Conservation (phyloP, 2,797 vertebrate species). For the Macropus fuliginosus region DNA sequence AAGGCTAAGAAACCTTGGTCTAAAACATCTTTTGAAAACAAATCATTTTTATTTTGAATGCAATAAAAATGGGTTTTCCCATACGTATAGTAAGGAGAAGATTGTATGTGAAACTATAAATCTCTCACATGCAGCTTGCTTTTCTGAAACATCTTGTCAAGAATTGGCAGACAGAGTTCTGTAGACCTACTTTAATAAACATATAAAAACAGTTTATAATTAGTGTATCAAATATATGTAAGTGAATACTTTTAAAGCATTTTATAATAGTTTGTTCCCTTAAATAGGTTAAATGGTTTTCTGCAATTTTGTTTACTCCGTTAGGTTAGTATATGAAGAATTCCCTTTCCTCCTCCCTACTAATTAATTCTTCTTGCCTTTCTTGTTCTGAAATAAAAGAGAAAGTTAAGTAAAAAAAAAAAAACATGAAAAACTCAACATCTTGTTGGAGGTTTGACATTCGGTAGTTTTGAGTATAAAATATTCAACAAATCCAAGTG, state of each 20-base stretch:
- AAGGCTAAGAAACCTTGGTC: not conserved
- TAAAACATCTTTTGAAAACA: not conserved
- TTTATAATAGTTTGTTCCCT: not conserved
- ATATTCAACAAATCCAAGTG: not conserved
- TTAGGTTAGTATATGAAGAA: not conserved
- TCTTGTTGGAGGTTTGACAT: not conserved
- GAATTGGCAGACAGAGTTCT: not conserved
- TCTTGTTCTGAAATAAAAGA: not conserved
- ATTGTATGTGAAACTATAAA: not conserved
- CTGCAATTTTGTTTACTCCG: not conserved
- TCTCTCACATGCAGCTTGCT: not conserved
- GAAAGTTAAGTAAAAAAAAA: not conserved
- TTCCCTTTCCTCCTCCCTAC: not conserved
- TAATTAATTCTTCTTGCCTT: not conserved
- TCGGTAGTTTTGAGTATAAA: not conserved
- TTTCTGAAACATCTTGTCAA: not conserved
- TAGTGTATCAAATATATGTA: not conserved
- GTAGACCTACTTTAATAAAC: not conserved
- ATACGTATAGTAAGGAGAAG: not conserved
- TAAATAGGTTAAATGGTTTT: not conserved
- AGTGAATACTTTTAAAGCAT: not conserved
- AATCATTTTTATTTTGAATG: not conserved
- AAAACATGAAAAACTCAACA: too few species aligned
- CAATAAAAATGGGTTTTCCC: not conserved
- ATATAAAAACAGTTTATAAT: not conserved